A percentile compares a stretch with the other conserved stretches of the same genome.
phyloP scores from a whole-genome alignment of 2,888 invertebrate species.

The Orthonevra nobilis region DNA sequence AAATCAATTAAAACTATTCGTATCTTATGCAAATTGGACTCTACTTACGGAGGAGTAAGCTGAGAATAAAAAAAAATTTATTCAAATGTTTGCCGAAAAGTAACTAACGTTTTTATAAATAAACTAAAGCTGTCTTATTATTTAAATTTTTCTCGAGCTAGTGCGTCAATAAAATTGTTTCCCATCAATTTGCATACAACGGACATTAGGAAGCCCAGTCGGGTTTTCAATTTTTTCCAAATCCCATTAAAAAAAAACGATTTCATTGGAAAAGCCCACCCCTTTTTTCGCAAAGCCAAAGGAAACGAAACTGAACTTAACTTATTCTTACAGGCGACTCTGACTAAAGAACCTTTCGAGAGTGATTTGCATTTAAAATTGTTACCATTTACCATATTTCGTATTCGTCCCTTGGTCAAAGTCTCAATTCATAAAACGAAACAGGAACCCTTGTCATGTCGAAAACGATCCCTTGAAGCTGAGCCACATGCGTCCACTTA shows the following conservation, averaged over 20 bases:
- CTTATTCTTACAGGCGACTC: slow-evolving; percentile 24
- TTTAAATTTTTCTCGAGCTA: slow-evolving; percentile 11
- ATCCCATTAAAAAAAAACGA: slow-evolving; percentile 33
- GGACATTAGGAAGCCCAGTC: slow-evolving; percentile 29
- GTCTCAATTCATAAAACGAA: slow-evolving; percentile 46
- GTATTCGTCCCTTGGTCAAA: slow-evolving; percentile 63
- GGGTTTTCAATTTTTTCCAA: slow-evolving; percentile 51
- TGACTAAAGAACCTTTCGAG: slow-evolving; percentile 45
- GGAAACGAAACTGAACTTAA: slow-evolving; percentile 3
- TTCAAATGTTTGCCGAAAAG: slow-evolving; percentile 5
- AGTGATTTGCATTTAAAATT: slow-evolving; percentile 68
- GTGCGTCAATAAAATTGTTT: slow-evolving; percentile 47
- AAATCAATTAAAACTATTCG: slow-evolving; percentile 35
- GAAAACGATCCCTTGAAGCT: neutral
- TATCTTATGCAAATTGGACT: slow-evolving; percentile 21
- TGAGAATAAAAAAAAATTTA: neutral
- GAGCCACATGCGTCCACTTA: slow-evolving; percentile 24
- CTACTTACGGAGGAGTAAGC: slow-evolving; percentile 15
- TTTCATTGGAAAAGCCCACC: slow-evolving; percentile 17
- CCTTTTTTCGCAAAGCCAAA: slow-evolving; percentile 6
- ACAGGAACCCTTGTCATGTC: slow-evolving; percentile 58
- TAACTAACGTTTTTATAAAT: slow-evolving; percentile 38
- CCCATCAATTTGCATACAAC: slow-evolving; percentile 50
- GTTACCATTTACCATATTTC: slow-evolving; percentile 49
- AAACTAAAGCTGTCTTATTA: slow-evolving; percentile 23